These are phyloP conservation scores for Acanthosepion pharaonis DNA, from an alignment of 2,888 invertebrate genomes.

Conservation along the genomic window DNA sequence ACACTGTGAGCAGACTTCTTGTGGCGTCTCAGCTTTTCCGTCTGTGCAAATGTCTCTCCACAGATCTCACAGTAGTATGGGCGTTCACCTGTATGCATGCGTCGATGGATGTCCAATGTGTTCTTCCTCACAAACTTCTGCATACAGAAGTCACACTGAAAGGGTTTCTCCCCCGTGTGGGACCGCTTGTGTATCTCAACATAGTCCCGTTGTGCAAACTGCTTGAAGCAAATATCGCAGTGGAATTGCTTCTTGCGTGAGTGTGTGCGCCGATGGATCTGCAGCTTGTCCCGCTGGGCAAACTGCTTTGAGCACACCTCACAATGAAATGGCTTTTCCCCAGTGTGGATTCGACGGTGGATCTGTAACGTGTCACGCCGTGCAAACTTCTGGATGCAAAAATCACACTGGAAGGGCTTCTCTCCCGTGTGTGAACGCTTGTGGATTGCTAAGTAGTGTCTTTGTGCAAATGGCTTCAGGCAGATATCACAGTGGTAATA, in stretches of 20 bases:
- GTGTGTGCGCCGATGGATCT: neutral
- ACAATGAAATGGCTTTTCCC: neutral
- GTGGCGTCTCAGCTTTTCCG: neutral
- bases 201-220: neutral
- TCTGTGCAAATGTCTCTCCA: neutral
- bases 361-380: neutral
- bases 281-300: neutral
- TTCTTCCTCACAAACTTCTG: neutral
- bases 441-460: neutral
- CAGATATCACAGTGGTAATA: neutral
- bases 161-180: neutral
- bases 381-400: slow-evolving; percentile 22
- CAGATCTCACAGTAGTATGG: neutral
- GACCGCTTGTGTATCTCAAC: neutral
- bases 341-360: neutral
- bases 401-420: neutral
- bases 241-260: neutral
- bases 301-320: neutral
- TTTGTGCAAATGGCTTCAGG: neutral
- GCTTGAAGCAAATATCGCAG: neutral
- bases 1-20: neutral
- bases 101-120: neutral
- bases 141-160: neutral
- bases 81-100: neutral
- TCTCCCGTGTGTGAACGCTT: neutral